Conservation (phyloP, 2,888 invertebrate genomes). For the Drosophila nr. fundita region DNA sequence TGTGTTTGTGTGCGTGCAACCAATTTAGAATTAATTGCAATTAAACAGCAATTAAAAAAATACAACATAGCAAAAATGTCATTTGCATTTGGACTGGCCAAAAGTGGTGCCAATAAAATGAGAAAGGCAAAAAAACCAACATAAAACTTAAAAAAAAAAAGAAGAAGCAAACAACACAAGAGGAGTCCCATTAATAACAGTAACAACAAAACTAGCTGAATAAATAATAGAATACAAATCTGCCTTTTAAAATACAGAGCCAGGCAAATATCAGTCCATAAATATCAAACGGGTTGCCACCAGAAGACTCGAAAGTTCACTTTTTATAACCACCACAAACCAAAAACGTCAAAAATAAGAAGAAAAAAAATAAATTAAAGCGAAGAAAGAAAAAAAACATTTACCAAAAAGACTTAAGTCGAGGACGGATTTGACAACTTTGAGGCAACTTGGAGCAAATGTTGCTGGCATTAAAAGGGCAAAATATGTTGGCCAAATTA, state of each 20-base stretch:
- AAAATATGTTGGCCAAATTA: background rate
- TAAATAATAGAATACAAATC: conserved; percentile 65
- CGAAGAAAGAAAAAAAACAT: conserved; percentile 29
- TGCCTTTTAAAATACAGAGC: conserved; percentile 48
- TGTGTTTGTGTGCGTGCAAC: conserved; percentile 41
- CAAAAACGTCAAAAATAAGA: conserved; percentile 8
- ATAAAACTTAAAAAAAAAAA: conserved; percentile 49
- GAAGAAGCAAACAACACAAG: conserved; percentile 16
- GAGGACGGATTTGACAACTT: conserved; percentile 16
- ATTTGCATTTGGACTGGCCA: conserved; percentile 46
- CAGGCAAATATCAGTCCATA: conserved; percentile 67
- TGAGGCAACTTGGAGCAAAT: conserved; percentile 4
- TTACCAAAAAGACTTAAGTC: conserved; percentile 10
- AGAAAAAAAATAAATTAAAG: conserved; percentile 18
- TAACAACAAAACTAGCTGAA: conserved; percentile 62
- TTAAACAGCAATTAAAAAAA: conserved; percentile 50
- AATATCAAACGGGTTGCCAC: conserved; percentile 73
- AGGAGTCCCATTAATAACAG: conserved; percentile 61
- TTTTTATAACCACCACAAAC: conserved; percentile 51
- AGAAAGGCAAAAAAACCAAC: conserved; percentile 67
- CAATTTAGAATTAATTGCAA: conserved; percentile 66
- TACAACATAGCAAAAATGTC: conserved; percentile 17
- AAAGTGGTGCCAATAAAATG: conserved; percentile 54
- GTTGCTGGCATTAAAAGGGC: conserved; percentile 1
- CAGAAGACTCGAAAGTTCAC: conserved; percentile 76